Evolutionary conservation across 2,797 vertebrate genomes (phyloP).

Genomic region (Sebastes steindachneri): DNA sequence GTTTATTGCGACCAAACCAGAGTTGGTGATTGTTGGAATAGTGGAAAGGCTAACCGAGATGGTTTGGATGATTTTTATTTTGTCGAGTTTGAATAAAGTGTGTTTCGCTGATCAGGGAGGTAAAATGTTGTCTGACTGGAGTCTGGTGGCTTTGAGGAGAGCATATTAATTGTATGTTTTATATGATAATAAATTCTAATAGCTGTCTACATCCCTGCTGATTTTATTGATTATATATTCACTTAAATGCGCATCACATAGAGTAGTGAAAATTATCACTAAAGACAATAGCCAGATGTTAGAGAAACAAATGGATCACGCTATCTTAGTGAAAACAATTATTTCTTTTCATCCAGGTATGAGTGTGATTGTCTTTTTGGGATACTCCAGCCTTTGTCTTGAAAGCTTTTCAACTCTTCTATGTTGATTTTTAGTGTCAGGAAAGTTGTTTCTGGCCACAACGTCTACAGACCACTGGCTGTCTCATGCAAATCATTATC

Average conservation of each 20-base stretch:
- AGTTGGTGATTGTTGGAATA: too few species aligned
- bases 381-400: not conserved
- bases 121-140: not conserved
- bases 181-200: not conserved
- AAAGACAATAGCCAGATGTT: not conserved
- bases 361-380: not conserved
- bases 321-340: not conserved
- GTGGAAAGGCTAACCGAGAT: too few species aligned
- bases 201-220: not conserved
- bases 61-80: not conserved
- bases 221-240: not conserved
- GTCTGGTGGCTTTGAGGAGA: not conserved
- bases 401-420: not conserved
- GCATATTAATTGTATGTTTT: not conserved
- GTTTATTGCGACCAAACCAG: too few species aligned
- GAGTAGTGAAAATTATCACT: too few species aligned
- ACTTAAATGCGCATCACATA: not conserved
- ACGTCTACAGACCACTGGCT: not conserved
- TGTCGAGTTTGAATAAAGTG: not conserved
- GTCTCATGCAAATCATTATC: not conserved
- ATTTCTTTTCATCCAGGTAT: not conserved
- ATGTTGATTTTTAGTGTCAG: not conserved
- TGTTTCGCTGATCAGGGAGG: not conserved
- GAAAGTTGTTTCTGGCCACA: not conserved
- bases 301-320: not conserved